phyloP scores from a whole-genome alignment of 2,888 invertebrate genomes.

The Deroplatys truncata region DNA sequence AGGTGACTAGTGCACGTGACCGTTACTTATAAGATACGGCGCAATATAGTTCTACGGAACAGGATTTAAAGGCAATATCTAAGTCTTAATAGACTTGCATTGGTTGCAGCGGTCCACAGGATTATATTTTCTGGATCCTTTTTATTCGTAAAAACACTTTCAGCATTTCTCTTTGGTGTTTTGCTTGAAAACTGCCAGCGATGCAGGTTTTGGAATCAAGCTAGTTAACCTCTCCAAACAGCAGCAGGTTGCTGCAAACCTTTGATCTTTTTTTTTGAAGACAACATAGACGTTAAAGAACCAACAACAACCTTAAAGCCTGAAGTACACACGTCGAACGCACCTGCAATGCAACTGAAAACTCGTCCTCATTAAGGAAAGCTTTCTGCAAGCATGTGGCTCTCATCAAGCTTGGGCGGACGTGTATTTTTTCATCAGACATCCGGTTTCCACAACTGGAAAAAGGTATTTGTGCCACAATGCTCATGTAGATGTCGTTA shows the following conservation, averaged over 20 bases:
- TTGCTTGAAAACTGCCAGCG: neutral
- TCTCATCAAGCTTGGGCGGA: neutral
- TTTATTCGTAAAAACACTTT: neutral
- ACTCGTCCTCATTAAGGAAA: neutral
- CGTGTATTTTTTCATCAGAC: neutral
- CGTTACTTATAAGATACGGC: too few species aligned
- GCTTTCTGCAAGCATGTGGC: neutral
- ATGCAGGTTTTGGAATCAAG: neutral
- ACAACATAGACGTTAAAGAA: too few species aligned
- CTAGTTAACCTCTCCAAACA: neutral
- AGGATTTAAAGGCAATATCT: too few species aligned
- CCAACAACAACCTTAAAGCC: neutral
- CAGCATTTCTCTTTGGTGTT: neutral
- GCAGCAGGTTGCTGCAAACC: neutral
- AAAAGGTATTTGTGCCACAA: neutral
- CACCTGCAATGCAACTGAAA: neutral
- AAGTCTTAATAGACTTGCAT: too few species aligned
- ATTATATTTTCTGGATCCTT: neutral
- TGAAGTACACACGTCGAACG: neutral
- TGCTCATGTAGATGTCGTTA: neutral
- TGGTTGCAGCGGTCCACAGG: neutral
- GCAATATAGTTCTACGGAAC: too few species aligned
- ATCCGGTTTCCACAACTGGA: neutral
- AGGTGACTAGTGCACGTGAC: too few species aligned
- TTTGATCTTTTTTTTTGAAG: neutral